Evolutionary conservation across 1,140 invertebrate species (phyloP).

Genomic region (Temnothorax curvispinosus): DNA sequence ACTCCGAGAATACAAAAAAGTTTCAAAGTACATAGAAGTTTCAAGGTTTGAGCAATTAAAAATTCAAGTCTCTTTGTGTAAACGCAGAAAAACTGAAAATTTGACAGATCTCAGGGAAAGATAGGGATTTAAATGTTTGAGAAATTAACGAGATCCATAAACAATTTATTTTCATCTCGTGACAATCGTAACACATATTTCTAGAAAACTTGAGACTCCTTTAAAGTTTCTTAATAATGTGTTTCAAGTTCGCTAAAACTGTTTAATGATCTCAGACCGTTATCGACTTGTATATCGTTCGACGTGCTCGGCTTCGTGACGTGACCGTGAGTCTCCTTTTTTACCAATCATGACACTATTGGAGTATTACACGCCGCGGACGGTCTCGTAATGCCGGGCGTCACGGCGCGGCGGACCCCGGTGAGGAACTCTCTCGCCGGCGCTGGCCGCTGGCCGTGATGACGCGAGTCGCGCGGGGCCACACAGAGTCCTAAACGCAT

Average conservation of each 20-base stretch:
- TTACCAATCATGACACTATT: constrained; percentile 34
- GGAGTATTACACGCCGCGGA: constrained; percentile 28
- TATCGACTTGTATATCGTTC: not conserved
- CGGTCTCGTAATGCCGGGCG: constrained; percentile 21
- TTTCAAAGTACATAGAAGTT: not conserved
- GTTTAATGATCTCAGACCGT: not conserved
- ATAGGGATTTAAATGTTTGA: not conserved
- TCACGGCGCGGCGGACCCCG: not conserved
- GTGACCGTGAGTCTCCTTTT: not conserved
- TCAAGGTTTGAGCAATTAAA: not conserved
- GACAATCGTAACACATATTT: not conserved
- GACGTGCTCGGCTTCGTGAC: not conserved
- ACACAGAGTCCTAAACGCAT: constrained; percentile 71
- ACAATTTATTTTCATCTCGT: not conserved
- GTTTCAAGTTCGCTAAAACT: not conserved
- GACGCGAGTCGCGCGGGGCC: constrained; percentile 68
- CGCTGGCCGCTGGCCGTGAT: constrained; percentile 41
- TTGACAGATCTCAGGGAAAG: not conserved
- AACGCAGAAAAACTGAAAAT: not conserved
- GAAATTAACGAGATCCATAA: not conserved
- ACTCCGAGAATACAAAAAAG: not conserved
- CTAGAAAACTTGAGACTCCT: not conserved
- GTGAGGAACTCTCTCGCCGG: not conserved
- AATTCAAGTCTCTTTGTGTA: too few relatives aligned
- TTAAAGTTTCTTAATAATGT: not conserved